phyloP scores from a whole-genome alignment of 2,888 invertebrate species.

The Caenorhabditis japonica region DNA sequence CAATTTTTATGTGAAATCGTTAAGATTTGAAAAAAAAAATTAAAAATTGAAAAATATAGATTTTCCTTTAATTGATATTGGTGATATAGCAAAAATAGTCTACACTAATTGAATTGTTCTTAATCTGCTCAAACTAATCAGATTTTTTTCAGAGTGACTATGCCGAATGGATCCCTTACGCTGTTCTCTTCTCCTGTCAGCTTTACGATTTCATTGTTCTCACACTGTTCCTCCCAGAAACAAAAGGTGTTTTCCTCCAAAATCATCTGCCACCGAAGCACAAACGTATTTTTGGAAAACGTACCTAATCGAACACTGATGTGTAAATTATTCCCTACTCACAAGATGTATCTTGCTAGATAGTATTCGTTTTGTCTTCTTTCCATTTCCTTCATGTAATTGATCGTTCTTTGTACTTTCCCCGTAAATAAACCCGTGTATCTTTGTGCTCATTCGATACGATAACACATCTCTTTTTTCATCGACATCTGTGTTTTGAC shows the following conservation, averaged over 20 bases:
- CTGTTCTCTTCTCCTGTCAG: constrained; percentile 30
- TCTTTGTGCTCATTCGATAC: background rate
- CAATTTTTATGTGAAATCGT: no score
- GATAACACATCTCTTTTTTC: background rate
- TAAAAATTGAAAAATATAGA: no score
- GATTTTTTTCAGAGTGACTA: constrained; percentile 37
- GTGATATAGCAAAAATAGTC: no score
- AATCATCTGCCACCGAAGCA: constrained; percentile 58
- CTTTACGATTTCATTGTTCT: constrained; percentile 40
- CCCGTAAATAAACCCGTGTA: background rate
- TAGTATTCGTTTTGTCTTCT: background rate
- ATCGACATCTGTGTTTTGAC: no score
- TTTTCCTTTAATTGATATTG: no score
- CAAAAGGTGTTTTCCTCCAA: constrained; percentile 48
- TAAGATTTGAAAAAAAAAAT: no score
- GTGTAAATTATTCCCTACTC: background rate
- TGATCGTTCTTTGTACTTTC: no score
- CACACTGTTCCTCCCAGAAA: constrained; percentile 48
- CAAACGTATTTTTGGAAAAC: constrained; percentile 47
- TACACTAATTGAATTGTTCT: no score
- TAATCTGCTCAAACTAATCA: background rate
- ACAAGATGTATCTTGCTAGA: background rate
- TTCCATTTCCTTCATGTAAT: background rate
- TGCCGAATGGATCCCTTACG: constrained; percentile 46
- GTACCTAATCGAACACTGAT: constrained; percentile 1